Evolutionary conservation across 2,888 invertebrate genomes (phyloP).

Genomic region (Zaprionus bogoriensis): DNA sequence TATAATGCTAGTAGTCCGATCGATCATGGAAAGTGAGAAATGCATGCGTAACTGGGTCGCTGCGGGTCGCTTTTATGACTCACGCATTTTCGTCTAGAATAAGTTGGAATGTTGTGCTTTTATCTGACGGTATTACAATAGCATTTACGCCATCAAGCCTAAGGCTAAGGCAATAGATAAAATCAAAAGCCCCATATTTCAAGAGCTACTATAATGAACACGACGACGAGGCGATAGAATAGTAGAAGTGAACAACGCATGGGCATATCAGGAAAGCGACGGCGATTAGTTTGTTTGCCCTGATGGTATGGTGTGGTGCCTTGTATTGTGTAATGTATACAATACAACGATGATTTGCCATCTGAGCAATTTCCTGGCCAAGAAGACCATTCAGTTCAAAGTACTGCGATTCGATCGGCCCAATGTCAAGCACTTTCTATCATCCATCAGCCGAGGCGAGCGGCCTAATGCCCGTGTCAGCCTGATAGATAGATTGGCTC

Average conservation of each 20-base stretch:
- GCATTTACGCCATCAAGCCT: conserved; percentile 31
- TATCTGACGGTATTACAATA: conserved; percentile 31
- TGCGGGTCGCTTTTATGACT: conserved; percentile 24
- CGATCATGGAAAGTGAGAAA: conserved; percentile 1
- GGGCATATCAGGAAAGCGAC: conserved; percentile 4
- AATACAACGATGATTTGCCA: conserved; percentile 16
- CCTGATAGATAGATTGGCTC: background rate
- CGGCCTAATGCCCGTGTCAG: background rate
- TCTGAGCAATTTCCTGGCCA: background rate
- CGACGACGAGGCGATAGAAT: background rate
- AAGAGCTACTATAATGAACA: conserved; percentile 2
- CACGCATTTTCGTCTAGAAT: conserved; percentile 19
- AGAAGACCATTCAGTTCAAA: background rate
- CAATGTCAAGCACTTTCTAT: background rate
- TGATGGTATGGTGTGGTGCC: conserved; percentile 5
- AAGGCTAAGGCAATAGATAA: conserved; percentile 40
- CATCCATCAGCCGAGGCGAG: background rate
- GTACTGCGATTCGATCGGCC: background rate
- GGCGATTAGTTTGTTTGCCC: conserved; percentile 28
- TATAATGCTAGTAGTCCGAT: conserved; percentile 5
- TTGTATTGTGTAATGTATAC: conserved; percentile 43
- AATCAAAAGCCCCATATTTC: conserved; percentile 28
- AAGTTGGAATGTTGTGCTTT: conserved; percentile 6
- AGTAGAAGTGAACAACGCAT: background rate
- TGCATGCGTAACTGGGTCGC: conserved; percentile 10